A percentile compares a stretch with the other conserved stretches of the same genome.
These are phyloP conservation scores for Hydrozoanthus tunicans DNA, from an alignment of 64 coral and sea anemone genomes.

Conservation along the genomic window DNA sequence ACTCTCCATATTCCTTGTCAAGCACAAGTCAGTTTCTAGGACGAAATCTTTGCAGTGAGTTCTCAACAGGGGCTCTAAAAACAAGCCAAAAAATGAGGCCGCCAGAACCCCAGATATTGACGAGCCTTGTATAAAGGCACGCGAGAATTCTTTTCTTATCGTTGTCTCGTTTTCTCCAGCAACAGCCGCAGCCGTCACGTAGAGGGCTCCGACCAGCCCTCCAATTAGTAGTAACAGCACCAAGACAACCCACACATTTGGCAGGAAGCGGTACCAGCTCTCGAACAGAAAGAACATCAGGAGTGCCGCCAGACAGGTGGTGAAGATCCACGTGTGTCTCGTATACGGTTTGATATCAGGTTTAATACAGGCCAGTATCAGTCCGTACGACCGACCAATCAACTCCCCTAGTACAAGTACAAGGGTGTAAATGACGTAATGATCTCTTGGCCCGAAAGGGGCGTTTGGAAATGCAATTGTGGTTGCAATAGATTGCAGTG, in stretches of 20 bases:
- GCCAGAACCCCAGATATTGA: conserved; percentile 44
- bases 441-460: conserved; percentile 74
- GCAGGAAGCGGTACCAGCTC: conserved; percentile 73
- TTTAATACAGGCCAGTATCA: conserved; percentile 54
- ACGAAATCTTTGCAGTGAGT: conserved; percentile 53
- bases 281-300: conserved; percentile 58
- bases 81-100: conserved; percentile 57
- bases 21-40: conserved; percentile 4
- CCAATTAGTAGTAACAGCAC: conserved; percentile 33
- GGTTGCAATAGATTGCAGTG: conserved; percentile 19
- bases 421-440: conserved; percentile 74
- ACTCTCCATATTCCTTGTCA: conserved; percentile 1
- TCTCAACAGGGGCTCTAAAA: conserved; percentile 46
- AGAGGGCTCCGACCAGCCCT: conserved; percentile 56
- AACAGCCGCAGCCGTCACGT: conserved; percentile 69
- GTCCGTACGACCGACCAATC: conserved; percentile 78
- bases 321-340: conserved; percentile 68
- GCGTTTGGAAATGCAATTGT: conserved; percentile 58
- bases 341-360: conserved; percentile 40
- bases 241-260: conserved; percentile 58
- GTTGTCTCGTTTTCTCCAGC: conserved; percentile 11
- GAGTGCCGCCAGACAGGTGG: conserved; percentile 3
- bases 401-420: conserved; percentile 71
- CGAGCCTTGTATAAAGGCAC: conserved; percentile 68
- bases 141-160: conserved; percentile 70